These are phyloP conservation scores for Tragelaphus buxtoni DNA, from an alignment of 2,113 vertebrate species.

Conservation along the genomic window DNA sequence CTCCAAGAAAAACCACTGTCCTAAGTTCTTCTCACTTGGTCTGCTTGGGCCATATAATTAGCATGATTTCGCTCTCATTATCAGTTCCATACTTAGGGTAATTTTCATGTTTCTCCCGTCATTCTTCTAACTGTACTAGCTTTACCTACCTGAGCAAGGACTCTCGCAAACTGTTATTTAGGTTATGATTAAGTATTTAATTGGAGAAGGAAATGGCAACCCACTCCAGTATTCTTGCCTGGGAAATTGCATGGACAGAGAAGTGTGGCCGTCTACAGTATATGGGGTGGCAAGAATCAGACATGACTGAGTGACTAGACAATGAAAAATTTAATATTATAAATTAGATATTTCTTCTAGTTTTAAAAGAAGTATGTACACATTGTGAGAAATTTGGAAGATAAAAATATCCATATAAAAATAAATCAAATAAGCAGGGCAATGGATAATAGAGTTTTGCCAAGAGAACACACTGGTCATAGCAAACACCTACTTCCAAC, in stretches of 20 bases:
- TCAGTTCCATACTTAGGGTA: not conserved
- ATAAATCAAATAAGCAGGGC: not conserved
- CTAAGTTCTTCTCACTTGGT: not conserved
- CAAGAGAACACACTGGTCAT: not conserved
- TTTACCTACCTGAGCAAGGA: not conserved
- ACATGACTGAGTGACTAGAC: not conserved
- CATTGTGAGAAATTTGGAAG: not conserved
- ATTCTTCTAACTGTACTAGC: not conserved
- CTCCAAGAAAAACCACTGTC: not conserved
- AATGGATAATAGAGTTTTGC: not conserved
- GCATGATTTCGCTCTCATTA: not conserved
- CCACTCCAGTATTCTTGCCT: not conserved
- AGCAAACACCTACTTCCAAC: not conserved
- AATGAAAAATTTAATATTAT: not conserved
- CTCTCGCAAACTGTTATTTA: not conserved
- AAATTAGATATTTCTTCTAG: not conserved
- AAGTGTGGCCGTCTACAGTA: fast-evolving
- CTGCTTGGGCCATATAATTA: not conserved
- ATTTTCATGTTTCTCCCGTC: not conserved
- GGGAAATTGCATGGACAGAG: not conserved
- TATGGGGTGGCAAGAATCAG: not conserved
- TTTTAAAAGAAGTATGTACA: not conserved
- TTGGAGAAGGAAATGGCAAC: not conserved
- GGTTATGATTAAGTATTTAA: not conserved
- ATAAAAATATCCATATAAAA: not conserved